Conservation (phyloP, 2,113 vertebrate species). For the Dasyornis broadbenti region DNA sequence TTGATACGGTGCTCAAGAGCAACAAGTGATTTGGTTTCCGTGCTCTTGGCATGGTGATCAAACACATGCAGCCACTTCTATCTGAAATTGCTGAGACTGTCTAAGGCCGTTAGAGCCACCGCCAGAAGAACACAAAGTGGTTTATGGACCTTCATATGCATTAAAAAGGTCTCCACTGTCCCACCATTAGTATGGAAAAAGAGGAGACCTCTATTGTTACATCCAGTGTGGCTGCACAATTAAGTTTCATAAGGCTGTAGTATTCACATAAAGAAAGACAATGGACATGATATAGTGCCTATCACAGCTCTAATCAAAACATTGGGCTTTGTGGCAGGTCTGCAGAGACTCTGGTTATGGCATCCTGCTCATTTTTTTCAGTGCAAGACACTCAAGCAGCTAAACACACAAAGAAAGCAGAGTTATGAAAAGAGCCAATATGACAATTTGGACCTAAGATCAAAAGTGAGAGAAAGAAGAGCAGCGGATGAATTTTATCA, state of each 20-base stretch:
- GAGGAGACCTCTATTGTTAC: background rate
- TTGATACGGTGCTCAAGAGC: background rate
- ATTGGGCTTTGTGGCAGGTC: background rate
- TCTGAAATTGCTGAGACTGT: background rate
- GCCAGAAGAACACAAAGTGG: background rate
- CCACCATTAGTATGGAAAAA: background rate
- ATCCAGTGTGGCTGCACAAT: background rate
- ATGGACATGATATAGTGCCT: background rate
- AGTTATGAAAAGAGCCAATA: background rate
- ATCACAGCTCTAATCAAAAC: background rate
- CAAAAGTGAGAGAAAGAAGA: background rate
- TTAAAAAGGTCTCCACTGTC: background rate
- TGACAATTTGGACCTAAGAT: background rate
- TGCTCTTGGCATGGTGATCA: background rate
- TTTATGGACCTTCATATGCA: background rate
- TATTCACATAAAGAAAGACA: background rate
- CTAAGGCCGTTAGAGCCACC: background rate
- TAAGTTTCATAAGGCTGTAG: background rate
- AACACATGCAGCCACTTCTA: background rate
- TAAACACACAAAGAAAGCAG: background rate
- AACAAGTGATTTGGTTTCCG: background rate
- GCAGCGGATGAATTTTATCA: background rate
- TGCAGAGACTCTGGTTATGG: background rate
- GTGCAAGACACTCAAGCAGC: background rate
- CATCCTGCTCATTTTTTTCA: background rate